These are phyloP conservation scores for Agapostemon virescens DNA, from an alignment of 2,888 invertebrate genomes.

Conservation along the genomic window DNA sequence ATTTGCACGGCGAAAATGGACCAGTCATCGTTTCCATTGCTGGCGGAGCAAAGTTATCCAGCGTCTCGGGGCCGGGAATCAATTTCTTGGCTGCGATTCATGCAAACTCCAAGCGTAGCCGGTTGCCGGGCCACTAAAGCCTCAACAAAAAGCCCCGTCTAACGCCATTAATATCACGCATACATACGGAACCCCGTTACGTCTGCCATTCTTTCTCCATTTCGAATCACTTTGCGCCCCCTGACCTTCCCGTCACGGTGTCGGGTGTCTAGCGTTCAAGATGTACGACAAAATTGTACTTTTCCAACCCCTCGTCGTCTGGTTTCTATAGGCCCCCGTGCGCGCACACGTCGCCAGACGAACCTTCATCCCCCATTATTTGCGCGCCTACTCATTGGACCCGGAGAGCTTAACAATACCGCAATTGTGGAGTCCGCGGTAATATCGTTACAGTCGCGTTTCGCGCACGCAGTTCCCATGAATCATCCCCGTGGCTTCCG, in stretches of 20 bases:
- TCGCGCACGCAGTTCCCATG: conserved; percentile 49
- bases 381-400: conserved; percentile 56
- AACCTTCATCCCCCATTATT: conserved; percentile 52
- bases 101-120: conserved; percentile 25
- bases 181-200: conserved; percentile 21
- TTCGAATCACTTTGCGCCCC: conserved; percentile 51
- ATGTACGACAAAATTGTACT: conserved; percentile 50
- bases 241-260: conserved; percentile 44
- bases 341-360: conserved; percentile 26
- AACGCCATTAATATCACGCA: conserved; percentile 44
- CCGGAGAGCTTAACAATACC: conserved; percentile 57
- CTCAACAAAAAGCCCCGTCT: conserved; percentile 41
- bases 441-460: conserved; percentile 57
- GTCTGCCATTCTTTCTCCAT: conserved; percentile 61
- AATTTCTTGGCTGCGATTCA: conserved; percentile 34
- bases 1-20: neutral
- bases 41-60: neutral
- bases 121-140: conserved; percentile 19
- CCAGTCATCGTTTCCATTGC: conserved; percentile 1
- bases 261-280: conserved; percentile 48
- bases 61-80: conserved; percentile 21
- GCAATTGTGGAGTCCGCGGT: conserved; percentile 61
- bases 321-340: conserved; percentile 18
- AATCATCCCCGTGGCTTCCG: conserved; percentile 64
- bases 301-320: conserved; percentile 38